These are phyloP conservation scores for Sabellastarte sp. DNA, from an alignment of 2,888 invertebrate genomes.

Conservation along the genomic window DNA sequence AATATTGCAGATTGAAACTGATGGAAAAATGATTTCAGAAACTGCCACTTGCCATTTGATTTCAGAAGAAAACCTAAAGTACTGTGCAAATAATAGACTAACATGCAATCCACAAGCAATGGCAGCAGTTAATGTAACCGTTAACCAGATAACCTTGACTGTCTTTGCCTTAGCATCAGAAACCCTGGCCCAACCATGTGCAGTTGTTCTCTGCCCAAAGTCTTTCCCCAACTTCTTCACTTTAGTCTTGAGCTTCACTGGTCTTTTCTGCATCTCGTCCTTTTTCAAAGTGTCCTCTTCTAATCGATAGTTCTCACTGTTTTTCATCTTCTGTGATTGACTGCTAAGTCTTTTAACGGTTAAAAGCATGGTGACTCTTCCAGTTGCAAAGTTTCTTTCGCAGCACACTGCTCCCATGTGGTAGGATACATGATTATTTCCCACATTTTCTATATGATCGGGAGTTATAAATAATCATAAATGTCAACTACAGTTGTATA, in stretches of 20 bases:
- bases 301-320: too few species aligned
- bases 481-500: too few species aligned
- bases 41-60: constrained; percentile 1
- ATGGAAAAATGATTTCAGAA: constrained; percentile 48
- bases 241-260: background rate
- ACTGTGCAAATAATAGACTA: constrained; percentile 1
- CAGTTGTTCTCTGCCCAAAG: constrained; percentile 14
- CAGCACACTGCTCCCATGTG: too few species aligned
- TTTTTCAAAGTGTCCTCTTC: too few species aligned
- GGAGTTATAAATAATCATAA: too few species aligned
- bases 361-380: too few species aligned
- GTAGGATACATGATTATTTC: too few species aligned
- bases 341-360: too few species aligned
- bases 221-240: background rate
- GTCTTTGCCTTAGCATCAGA: background rate
- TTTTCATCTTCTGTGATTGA: too few species aligned
- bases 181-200: constrained; percentile 21
- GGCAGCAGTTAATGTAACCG: constrained; percentile 11
- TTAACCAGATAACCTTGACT: constrained; percentile 11
- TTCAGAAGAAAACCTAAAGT: constrained; percentile 10
- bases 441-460: too few species aligned
- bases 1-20: constrained; percentile 51
- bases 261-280: too few species aligned
- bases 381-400: too few species aligned
- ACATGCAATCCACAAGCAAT: constrained; percentile 4